Base-by-base conservation (phyloP, 2,797 vertebrate genomes). In the Phrynocephalus guinanensis region DNA sequence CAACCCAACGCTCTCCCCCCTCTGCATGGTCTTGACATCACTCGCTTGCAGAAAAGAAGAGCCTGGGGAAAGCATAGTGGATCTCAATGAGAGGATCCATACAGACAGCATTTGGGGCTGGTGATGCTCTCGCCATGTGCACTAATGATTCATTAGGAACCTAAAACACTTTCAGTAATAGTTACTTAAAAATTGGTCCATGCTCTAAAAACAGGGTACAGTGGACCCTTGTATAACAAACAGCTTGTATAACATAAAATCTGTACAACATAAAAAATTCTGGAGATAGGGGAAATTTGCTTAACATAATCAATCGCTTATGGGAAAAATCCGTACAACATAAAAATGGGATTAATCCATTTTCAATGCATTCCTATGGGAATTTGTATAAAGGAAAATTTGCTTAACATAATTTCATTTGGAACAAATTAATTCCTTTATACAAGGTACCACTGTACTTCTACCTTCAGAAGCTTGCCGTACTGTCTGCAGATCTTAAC, bases 101-200 rank as follows among this genome's bases (percentile, higher is more conserved):
- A 11, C 84, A 90, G 87, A 90, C 79, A 77, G 84, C 92, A 92
- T 38, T 89, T 93, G 89, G 80, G 87, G 86, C 89, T 92, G n/a
- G 0, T 7, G 1, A 20, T 86, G 48, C 18, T 48, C 0, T 92
- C 86, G 85, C 81, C 68, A 15, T 52, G 73, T n/a, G 0, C 5
- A 85, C 50, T 90, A 84, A 33, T 7, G 88, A 70, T 76, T 82
- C 73, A 44, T 92, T 22, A 77, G 48, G 91, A 38, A 24, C 63
- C 2, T 52, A 15, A 89, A 88, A 52, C 0, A 0, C 84, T 75
- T 20, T 48, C 11, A n/a, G 63, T 24, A n/a, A 85, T 52, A 33
- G 28, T 38, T 85, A 20, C 26, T 88, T 81, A 52, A 73, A 66
- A 22, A 79, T 28, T 8, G 24, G 9, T 77, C 60, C 60, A 2